A percentile compares a stretch with the other conserved stretches of the same genome.
These are phyloP conservation scores for Anthopleura sola DNA, from an alignment of 64 coral and sea anemone genomes.

Conservation along the genomic window DNA sequence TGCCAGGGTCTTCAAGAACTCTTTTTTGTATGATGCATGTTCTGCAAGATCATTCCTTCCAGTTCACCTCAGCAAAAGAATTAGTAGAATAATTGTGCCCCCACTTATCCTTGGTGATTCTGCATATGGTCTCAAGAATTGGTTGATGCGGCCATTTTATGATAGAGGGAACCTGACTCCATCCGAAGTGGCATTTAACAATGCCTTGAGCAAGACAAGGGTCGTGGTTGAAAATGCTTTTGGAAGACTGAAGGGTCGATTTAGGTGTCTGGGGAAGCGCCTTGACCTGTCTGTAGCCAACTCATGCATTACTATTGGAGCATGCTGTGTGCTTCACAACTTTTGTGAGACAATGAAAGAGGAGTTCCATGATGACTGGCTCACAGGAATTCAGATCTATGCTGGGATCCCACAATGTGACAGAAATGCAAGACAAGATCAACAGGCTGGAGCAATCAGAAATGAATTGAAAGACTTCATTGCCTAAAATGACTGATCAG, in stretches of 20 bases:
- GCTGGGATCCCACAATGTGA: constrained; percentile 27
- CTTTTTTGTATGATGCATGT: constrained; percentile 44
- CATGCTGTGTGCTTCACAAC: constrained; percentile 55
- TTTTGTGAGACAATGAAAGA: constrained; percentile 57
- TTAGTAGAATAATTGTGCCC: constrained; percentile 41
- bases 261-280: constrained; percentile 41
- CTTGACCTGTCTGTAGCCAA: constrained; percentile 38
- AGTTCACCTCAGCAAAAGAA: constrained; percentile 36
- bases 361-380: constrained; percentile 42
- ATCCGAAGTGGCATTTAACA: constrained; percentile 55
- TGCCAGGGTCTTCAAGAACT: constrained; percentile 53
- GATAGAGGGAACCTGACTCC: constrained; percentile 37
- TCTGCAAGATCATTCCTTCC: constrained; percentile 43
- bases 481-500: too few species aligned
- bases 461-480: constrained; percentile 27
- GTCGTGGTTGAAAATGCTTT: constrained; percentile 66
- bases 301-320: constrained; percentile 12
- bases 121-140: constrained; percentile 48
- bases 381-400: constrained; percentile 38
- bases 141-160: constrained; percentile 59
- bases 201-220: constrained; percentile 39
- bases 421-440: constrained; percentile 39
- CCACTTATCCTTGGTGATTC: constrained; percentile 57
- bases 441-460: constrained; percentile 52
- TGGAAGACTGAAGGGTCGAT: constrained; percentile 56